These are phyloP conservation scores for Motacilla alba DNA, from an alignment of 2,113 vertebrate genomes.

Conservation along the genomic window DNA sequence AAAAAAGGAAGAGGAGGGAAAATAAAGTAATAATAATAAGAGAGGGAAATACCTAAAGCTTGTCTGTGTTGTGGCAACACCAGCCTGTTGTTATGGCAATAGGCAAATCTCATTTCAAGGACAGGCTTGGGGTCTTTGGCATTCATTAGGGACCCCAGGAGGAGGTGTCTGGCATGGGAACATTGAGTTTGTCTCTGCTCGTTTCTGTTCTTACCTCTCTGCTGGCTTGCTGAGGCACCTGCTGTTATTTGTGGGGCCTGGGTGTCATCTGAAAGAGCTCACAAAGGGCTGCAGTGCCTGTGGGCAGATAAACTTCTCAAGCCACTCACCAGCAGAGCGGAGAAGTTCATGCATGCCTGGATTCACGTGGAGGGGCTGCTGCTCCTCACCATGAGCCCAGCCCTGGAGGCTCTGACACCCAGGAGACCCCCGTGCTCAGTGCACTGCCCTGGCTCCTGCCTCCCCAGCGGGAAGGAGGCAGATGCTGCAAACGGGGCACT, in stretches of 20 bases:
- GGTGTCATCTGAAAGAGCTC: background rate
- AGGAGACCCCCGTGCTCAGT: fast-evolving
- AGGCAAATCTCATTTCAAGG: background rate
- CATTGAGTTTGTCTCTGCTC: background rate
- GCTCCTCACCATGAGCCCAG: fast-evolving
- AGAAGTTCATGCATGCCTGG: fast-evolving
- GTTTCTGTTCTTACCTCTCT: background rate
- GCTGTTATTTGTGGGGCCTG: background rate
- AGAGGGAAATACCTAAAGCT: background rate
- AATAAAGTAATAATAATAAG: conserved; percentile 26
- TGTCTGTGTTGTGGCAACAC: background rate
- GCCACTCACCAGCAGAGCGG: fast-evolving
- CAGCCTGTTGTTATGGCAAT: background rate
- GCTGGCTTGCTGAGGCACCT: background rate
- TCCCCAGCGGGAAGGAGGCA: fast-evolving
- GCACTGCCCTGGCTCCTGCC: background rate
- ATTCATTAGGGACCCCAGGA: background rate
- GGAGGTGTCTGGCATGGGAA: background rate
- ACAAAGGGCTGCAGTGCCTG: background rate
- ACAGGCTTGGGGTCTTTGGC: background rate
- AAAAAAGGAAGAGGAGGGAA: background rate
- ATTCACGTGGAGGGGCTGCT: fast-evolving
- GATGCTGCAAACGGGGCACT: fast-evolving
- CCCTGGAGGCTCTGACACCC: fast-evolving
- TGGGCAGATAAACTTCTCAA: background rate